Base-by-base conservation (phyloP, 2,888 invertebrate species). In the Chrysina gloriosa region DNA sequence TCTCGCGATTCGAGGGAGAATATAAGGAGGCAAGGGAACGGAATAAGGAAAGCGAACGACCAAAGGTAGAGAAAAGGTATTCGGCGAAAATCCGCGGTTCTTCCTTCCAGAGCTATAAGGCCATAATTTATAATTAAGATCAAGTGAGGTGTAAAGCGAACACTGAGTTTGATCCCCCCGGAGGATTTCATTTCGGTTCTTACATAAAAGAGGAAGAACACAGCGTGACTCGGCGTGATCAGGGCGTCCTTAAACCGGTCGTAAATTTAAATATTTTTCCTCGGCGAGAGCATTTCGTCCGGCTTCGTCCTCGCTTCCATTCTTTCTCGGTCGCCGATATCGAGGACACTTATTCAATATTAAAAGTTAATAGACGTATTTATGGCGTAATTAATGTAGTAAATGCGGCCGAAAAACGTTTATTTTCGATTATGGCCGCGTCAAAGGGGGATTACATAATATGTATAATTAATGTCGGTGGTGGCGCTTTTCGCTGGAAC, bases 101-200 rank as follows among this genome's bases (percentile, higher is more conserved):
- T n/a, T n/a, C n/a, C n/a, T n/a, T n/a, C 27, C 11, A 19, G n/a
- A n/a, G 6, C 70, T 77, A 74, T 76, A 75, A 77, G 75, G 74
- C 56, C 58, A 66, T 66, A 66, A 66, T 66, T 77, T 77, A 80
- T 80, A 81, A 81, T 81, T 81, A 81, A 80, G 80, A 79, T 76
- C 79, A 79, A 81, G 81, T 79, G 81, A 80, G 80, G 81, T 81
- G 80, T 80, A 78, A 81, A 80, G 79, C 75, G 77, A 80, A 79
- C 78, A 79, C 75, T 77, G 78, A 75, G 77, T 77, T 76, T 73
- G 73, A 74, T 77, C 78, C 76, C 78, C 47, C n/a, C n/a, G n/a
- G 71, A 76, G 79, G 79, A 78, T 78, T 78, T 80, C 78, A 78
- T 79, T 78, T 77, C 76, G 76, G 74, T 72, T 75, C 73, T 74